These are phyloP conservation scores for Melieria crassipennis DNA, from an alignment of 2,888 invertebrate species.

Conservation along the genomic window DNA sequence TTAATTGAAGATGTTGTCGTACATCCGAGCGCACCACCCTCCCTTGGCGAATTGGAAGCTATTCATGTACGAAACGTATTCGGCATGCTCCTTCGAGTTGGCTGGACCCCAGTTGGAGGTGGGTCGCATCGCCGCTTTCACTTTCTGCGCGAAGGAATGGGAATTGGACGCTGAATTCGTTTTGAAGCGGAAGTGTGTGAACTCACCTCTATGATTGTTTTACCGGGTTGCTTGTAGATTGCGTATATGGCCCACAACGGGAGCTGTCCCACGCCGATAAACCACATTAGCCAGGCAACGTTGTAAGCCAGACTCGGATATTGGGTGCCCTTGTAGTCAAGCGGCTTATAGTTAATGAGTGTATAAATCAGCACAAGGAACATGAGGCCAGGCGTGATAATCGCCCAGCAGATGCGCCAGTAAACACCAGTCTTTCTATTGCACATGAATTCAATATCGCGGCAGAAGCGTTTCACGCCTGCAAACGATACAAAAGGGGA, in stretches of 20 bases:
- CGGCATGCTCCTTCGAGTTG: conserved; percentile 62
- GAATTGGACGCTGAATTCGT: background rate
- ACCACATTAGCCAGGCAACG: conserved; percentile 67
- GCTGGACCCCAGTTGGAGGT: conserved; percentile 60
- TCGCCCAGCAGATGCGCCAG: conserved; percentile 84
- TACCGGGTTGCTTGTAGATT: conserved; percentile 57
- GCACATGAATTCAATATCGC: conserved; percentile 84
- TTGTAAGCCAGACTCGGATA: conserved; percentile 73
- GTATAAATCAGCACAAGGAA: conserved; percentile 78
- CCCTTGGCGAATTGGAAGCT: conserved; percentile 6
- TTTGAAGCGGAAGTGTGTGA: no score
- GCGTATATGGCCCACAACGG: conserved; percentile 63
- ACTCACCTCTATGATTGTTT: conserved; percentile 43
- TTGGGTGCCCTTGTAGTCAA: conserved; percentile 70
- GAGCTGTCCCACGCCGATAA: conserved; percentile 68
- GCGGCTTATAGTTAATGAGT: conserved; percentile 70
- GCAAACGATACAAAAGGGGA: conserved; percentile 3
- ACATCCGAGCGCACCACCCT: conserved; percentile 38
- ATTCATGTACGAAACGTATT: conserved; percentile 62
- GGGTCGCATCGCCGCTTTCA: conserved; percentile 54
- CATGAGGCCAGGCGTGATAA: conserved; percentile 78
- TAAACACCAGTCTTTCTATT: conserved; percentile 72
- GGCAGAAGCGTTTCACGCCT: conserved; percentile 74
- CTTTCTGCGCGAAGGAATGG: conserved; percentile 53
- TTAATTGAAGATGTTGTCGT: conserved; percentile 60